A percentile compares a stretch with the other conserved stretches of the same genome.
These are phyloP conservation scores for Rhabdophis nuchalis DNA, from an alignment of 2,797 vertebrate species.

Conservation along the genomic window DNA sequence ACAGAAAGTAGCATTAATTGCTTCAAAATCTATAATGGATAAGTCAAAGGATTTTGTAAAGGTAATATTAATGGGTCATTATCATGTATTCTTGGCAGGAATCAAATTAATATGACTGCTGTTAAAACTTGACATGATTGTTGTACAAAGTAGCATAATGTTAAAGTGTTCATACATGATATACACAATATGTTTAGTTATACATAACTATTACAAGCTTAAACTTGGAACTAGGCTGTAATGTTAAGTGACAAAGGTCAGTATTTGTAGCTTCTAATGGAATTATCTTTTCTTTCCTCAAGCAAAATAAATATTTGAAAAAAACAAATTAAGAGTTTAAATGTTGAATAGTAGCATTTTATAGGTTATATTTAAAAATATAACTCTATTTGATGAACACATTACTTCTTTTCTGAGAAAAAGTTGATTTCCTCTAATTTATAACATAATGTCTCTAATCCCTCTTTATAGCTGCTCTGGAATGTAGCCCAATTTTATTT, in stretches of 20 bases:
- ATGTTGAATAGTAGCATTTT: not conserved
- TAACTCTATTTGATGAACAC: not conserved
- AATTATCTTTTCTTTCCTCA: not conserved
- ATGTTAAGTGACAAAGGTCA: not conserved
- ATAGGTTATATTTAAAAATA: not conserved
- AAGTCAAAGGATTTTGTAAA: conserved; percentile 27
- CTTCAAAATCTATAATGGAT: not conserved
- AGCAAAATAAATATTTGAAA: not conserved
- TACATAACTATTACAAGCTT: not conserved
- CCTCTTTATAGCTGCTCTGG: not conserved
- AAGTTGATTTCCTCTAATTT: not conserved
- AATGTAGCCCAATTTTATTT: not conserved
- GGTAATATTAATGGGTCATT: conserved; percentile 42
- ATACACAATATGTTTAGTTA: not conserved
- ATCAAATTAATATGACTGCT: not conserved
- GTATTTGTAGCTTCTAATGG: not conserved
- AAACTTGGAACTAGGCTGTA: not conserved
- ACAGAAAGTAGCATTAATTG: not conserved
- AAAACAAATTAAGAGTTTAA: not conserved
- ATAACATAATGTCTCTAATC: no score
- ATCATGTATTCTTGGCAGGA: not conserved
- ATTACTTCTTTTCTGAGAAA: not conserved
- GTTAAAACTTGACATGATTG: not conserved
- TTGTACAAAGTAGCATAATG: not conserved
- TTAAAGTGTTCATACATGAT: not conserved